Base-by-base conservation (phyloP, 2,888 invertebrate genomes). In the Gortyna flavago region DNA sequence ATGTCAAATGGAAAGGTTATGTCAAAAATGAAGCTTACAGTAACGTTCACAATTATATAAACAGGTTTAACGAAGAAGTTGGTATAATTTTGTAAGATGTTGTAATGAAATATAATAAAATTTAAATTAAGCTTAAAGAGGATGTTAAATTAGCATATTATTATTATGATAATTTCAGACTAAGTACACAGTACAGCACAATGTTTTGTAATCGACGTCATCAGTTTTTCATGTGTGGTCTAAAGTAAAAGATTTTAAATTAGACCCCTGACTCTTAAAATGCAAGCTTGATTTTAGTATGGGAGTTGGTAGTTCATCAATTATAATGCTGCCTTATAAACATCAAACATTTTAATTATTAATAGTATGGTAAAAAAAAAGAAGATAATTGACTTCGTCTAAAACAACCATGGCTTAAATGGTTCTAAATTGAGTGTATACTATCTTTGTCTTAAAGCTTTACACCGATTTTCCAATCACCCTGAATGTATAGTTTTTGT, bases 1-100 rank as follows among this genome's bases (percentile, higher is more conserved):
- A 80, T 85, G 88, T 90, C 87, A 90, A 91, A 91, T 91, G 87
- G 86, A 90, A 90, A 90, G 91, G 92, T 92, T 92, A 91, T 87
- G 91, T 92, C 90, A 91, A 91, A 92, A 91, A 88, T 88, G 83
- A 89, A 88, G 85, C 84, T 79, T 77, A 83, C 86, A 81, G 89
- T 85, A 87, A 87, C 77, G 21, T 80, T 69, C 11, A 80, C 25
- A 71, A 72, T 64, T 78, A 82, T 74, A 59, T 59, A 25, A 62
- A 68, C 13, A 64, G 21, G 18, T 71, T 32, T 8, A 41, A 41
- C 35, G 25, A 32, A 38, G 4, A 64, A 38, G 3, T 44, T 71
- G n/a, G 21, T 71, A n/a, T 0, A 1, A 62, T 73, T 76, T 78
- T 48, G 13, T 29, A 57, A 29, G 18, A 71, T 6, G 11, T 54